Evolutionary conservation across 2,113 vertebrate genomes (phyloP).

Genomic region (Solea senegalensis): DNA sequence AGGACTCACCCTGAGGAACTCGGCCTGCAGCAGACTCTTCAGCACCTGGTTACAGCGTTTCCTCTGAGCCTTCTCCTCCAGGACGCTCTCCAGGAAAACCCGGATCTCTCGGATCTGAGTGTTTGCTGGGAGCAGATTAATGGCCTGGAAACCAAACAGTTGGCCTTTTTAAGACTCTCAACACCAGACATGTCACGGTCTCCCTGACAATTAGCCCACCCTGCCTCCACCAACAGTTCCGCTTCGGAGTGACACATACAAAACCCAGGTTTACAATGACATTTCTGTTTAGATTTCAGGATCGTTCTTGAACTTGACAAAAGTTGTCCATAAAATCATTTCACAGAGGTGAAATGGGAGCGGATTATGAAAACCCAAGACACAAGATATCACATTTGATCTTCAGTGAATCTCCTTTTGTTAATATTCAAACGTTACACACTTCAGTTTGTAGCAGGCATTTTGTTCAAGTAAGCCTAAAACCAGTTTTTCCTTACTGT

Average conservation of each 20-base stretch:
- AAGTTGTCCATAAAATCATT: not conserved
- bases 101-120: conserved; percentile 94
- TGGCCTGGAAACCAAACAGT: conserved; percentile 81
- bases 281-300: not conserved
- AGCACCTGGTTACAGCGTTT: conserved; percentile 95
- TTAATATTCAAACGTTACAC: too few species aligned
- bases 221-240: not conserved
- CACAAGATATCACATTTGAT: too few species aligned
- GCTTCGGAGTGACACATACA: not conserved
- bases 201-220: not conserved
- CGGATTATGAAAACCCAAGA: too few species aligned
- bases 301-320: not conserved
- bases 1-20: conserved; percentile 90
- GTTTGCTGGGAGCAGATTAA: conserved; percentile 97
- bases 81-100: conserved; percentile 95
- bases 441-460: too few species aligned
- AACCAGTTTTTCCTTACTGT: too few species aligned
- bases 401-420: too few species aligned
- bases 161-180: not conserved
- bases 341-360: not conserved
- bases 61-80: conserved; percentile 95
- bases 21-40: conserved; percentile 97
- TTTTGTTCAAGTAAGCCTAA: too few species aligned
- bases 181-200: not conserved
- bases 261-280: not conserved